Conservation (phyloP, 2,888 invertebrate species). For the Ennomos erosarius region DNA sequence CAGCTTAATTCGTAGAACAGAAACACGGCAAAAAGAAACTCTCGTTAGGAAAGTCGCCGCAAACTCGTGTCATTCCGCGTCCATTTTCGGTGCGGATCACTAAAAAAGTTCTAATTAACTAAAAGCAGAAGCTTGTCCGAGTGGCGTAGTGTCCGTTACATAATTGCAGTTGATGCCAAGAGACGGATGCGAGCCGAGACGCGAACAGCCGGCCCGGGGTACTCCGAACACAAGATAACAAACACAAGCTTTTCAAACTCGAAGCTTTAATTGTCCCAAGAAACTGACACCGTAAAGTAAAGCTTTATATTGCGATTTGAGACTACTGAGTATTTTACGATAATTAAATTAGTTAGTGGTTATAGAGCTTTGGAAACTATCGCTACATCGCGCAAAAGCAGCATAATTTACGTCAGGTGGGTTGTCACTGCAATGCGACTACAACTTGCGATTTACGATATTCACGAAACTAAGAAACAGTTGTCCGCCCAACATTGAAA, state of each 20-base stretch:
- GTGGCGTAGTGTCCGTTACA: conserved; percentile 57
- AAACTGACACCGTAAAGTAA: conserved; percentile 1
- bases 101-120: conserved; percentile 41
- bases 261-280: conserved; percentile 9
- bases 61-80: conserved; percentile 30
- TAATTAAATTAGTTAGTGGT: conserved; percentile 23
- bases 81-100: conserved; percentile 30
- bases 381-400: conserved; percentile 13
- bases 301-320: conserved; percentile 1
- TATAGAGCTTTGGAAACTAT: conserved; percentile 30
- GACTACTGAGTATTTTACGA: conserved; percentile 12
- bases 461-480: conserved; percentile 26
- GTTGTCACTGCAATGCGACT: conserved; percentile 37
- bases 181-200: conserved; percentile 56
- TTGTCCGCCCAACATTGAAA: conserved; percentile 25
- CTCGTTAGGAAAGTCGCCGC: conserved; percentile 31
- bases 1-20: conserved; percentile 28
- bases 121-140: conserved; percentile 43
- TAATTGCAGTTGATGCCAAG: conserved; percentile 64
- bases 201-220: conserved; percentile 16
- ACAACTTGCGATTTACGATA: conserved; percentile 31
- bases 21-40: conserved; percentile 29
- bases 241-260: conserved; percentile 24
- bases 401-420: conserved; percentile 24
- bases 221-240: conserved; percentile 32